Base-by-base conservation (phyloP, 1,140 invertebrate species). In the Drosophila insularis region DNA sequence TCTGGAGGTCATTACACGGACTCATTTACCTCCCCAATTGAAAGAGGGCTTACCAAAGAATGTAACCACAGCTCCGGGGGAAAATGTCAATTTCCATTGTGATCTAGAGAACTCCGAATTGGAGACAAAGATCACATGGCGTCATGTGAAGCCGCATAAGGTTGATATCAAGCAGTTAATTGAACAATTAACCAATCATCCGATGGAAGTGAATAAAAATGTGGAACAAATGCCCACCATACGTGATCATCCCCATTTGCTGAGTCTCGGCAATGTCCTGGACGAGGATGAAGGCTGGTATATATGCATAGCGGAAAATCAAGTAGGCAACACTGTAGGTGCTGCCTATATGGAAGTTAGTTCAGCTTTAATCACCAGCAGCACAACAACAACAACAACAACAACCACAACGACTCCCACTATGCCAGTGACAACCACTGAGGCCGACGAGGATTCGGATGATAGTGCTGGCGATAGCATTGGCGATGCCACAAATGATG, bases 201-300 rank as follows among this genome's bases (percentile, higher is more conserved):
- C 60, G 3, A 3, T 50, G 0, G 46, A 46, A n/a, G 17, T 61
- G 4, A 32, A 55, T 0, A 11, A 56, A 2, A 56, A 13, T 6
- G n/a, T 69, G 1, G 21, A 4, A 0, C 32, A 0, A 1, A 23
- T 91, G 59, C 13, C 56, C 6, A 69, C 71, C 1, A 56, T n/a
- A 11, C 50, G 58, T 13, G 68, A 87, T 13, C 62, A 75, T 35
- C 89, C 86, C n/a, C 95, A 98, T 92, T 91, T 95, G 11, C 92
- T 98, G 7, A 93, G 94, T 6, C 86, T 99, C 17, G 93, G 93
- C 59, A 98, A 98, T 89, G 96, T 98, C 0, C 96, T 96, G 0
- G 93, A 95, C 68, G 95, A 95, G 55, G 96, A 98, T 86, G 96
- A 97, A 85, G 98, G 97, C 1, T 98, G 96, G 96, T 99, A 99